Evolutionary conservation across 2,888 invertebrate genomes (phyloP).

Genomic region (Parascotia fuliginaria): DNA sequence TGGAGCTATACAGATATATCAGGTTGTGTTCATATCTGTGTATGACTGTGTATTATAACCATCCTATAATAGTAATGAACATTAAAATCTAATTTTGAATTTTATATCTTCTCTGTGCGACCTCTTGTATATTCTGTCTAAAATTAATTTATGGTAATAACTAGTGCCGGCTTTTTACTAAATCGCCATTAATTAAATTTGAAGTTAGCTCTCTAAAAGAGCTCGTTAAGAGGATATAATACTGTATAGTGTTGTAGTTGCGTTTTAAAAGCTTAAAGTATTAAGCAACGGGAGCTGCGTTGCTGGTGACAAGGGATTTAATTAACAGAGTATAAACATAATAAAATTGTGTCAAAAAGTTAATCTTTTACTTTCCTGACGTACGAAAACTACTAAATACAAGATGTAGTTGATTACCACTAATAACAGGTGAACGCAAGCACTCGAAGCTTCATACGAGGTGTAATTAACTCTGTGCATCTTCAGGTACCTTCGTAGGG

Average conservation of each 20-base stretch:
- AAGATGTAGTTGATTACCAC: constrained; percentile 16
- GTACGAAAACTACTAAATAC: background rate
- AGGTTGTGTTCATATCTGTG: too few relatives aligned
- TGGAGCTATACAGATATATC: too few relatives aligned
- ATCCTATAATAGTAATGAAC: too few relatives aligned
- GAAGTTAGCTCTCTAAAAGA: constrained; percentile 62
- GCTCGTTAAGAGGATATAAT: constrained; percentile 68
- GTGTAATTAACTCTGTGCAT: background rate
- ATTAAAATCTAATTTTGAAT: background rate
- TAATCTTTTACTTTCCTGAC: constrained; percentile 16
- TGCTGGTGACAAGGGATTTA: constrained; percentile 74
- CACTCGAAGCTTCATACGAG: background rate
- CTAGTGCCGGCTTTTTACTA: constrained; percentile 43
- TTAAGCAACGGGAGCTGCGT: constrained; percentile 66
- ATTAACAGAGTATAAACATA: constrained; percentile 69
- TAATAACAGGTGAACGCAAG: constrained; percentile 13
- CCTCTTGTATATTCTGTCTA: constrained; percentile 23
- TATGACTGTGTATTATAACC: too few relatives aligned
- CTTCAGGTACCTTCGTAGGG: too few relatives aligned
- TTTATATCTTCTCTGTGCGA: background rate
- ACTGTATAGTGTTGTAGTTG: constrained; percentile 69
- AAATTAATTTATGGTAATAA: constrained; percentile 43
- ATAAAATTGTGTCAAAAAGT: constrained; percentile 59
- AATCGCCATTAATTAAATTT: constrained; percentile 68
- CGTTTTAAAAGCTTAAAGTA: constrained; percentile 76